Evolutionary conservation across 37 sponge, comb jelly and placozoan genomes (phyloP).

Genomic region (Diacarnus erythraeanus): DNA sequence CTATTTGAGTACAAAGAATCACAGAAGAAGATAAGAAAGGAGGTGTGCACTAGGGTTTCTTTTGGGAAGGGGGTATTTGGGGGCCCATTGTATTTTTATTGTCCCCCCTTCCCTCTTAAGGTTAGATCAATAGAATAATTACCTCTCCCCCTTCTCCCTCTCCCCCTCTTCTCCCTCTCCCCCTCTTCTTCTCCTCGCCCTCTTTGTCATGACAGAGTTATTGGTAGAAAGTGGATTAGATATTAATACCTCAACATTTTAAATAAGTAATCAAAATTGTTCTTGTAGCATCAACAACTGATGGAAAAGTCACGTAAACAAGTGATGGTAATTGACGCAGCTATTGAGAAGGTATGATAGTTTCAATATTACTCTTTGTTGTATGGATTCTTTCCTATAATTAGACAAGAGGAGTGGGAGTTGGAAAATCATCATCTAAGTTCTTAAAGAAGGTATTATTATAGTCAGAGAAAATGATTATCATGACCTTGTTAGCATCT

Average conservation of each 20-base stretch:
- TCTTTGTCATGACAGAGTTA: background rate
- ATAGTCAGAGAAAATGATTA: too few species aligned
- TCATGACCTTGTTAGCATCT: too few species aligned
- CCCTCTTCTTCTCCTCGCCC: background rate
- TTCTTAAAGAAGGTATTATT: too few species aligned
- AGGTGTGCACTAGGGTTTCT: slow-evolving; percentile 64
- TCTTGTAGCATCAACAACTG: slow-evolving; percentile 56
- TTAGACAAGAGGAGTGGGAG: too few species aligned
- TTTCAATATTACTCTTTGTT: too few species aligned
- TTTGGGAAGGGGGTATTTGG: too few species aligned
- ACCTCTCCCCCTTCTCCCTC: background rate
- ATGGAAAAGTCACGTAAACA: slow-evolving; percentile 64
- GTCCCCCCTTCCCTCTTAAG: too few species aligned
- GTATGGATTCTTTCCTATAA: too few species aligned
- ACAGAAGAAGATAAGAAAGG: slow-evolving; percentile 70
- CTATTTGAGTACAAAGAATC: slow-evolving; percentile 73
- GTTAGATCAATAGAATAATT: too few species aligned
- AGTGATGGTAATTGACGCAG: slow-evolving; percentile 38
- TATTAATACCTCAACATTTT: background rate
- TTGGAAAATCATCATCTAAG: too few species aligned
- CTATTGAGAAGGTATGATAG: slow-evolving; percentile 57
- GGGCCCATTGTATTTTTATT: too few species aligned
- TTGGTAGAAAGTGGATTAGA: background rate
- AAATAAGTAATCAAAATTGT: background rate
- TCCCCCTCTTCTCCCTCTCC: background rate